Evolutionary conservation across 2,888 invertebrate genomes (phyloP).

Genomic region (Drosophila mulleri): DNA sequence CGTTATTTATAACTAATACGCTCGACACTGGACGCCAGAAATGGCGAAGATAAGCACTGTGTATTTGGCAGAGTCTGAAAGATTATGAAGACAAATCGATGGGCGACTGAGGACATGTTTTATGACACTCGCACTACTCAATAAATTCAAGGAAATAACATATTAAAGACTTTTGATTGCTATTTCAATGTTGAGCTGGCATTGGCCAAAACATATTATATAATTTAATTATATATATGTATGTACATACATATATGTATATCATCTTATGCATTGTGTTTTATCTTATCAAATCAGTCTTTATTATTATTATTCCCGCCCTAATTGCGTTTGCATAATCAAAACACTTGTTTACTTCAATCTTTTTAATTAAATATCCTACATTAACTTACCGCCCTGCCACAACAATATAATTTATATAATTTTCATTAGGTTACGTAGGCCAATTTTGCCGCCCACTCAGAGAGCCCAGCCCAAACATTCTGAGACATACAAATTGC

Average conservation of each 20-base stretch:
- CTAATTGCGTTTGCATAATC: constrained; percentile 5
- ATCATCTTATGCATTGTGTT: background rate
- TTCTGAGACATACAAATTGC: constrained; percentile 69
- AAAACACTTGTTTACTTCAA: constrained; percentile 7
- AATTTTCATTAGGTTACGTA: constrained; percentile 42
- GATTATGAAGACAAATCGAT: constrained; percentile 22
- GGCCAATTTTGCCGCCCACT: constrained; percentile 15
- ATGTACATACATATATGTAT: background rate
- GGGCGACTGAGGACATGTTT: constrained; percentile 4
- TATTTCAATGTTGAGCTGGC: background rate
- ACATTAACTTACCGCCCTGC: constrained; percentile 26
- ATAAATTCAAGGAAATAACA: background rate
- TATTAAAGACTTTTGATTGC: background rate
- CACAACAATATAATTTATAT: constrained; percentile 50
- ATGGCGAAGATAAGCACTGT: constrained; percentile 15
- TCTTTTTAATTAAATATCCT: constrained; percentile 28
- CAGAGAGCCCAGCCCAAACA: constrained; percentile 21
- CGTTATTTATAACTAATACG: constrained; percentile 32
- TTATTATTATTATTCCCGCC: background rate
- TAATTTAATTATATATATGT: background rate
- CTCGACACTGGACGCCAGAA: constrained; percentile 9
- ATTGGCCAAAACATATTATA: no score
- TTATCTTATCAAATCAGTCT: background rate
- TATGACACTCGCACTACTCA: constrained; percentile 1
- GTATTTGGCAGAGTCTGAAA: background rate